Evolutionary conservation across 2,113 vertebrate species (phyloP).

Genomic region (western clawed frog (Xenopus tropicalis)): UCB_Xtro_10.0 CM004450.2:83115501-83116000

Average conservation of each 20-base stretch:
- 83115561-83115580: slow-evolving; percentile 67
- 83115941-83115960: too few relatives aligned
- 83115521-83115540: slow-evolving; percentile 52
- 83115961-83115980: too few relatives aligned
- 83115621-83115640: slow-evolving; percentile 81
- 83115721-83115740: slow-evolving; percentile 20
- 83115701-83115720: slow-evolving; percentile 49
- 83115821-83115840: slow-evolving; percentile 2
- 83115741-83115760: slow-evolving; percentile 3
- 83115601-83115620: slow-evolving; percentile 78
- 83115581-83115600: slow-evolving; percentile 73
- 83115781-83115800: slow-evolving; percentile 44
- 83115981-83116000: too few relatives aligned
- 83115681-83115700: slow-evolving; percentile 81
- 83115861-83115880: background rate
- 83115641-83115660: slow-evolving; percentile 83
- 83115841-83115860: background rate
- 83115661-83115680: slow-evolving; percentile 76
- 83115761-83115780: slow-evolving; percentile 18
- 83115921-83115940: too few relatives aligned
- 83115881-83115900: background rate
- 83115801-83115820: slow-evolving; percentile 41
- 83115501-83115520: slow-evolving; percentile 31
- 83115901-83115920: background rate
- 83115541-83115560: slow-evolving; percentile 69